Percentiles rank a stretch among this genome's conserved stretches.
phyloP scores from a whole-genome alignment of 64 coral and sea anemone species.

The Hydrozoanthus tunicans region DNA sequence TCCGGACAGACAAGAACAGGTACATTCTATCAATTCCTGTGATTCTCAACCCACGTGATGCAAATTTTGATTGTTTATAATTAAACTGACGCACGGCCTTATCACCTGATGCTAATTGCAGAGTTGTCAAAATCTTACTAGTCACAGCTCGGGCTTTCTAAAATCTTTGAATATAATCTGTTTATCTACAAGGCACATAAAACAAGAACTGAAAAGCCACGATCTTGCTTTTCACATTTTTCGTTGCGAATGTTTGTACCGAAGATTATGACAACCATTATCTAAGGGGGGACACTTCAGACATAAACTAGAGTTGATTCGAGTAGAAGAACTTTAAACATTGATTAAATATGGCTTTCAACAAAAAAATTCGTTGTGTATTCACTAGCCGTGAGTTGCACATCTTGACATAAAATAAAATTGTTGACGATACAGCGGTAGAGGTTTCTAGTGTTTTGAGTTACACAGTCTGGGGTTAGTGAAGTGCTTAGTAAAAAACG shows the following conservation, averaged over 20 bases:
- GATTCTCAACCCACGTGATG: background rate
- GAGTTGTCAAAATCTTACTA: background rate
- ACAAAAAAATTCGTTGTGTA: too few species aligned
- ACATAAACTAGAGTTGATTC: too few species aligned
- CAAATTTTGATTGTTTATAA: slow-evolving; percentile 17
- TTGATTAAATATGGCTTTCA: too few species aligned
- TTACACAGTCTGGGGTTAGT: background rate
- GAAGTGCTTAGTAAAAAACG: background rate
- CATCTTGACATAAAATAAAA: background rate
- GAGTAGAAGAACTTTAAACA: too few species aligned
- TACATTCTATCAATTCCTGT: background rate
- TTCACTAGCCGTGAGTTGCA: too few species aligned
- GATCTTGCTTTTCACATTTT: too few species aligned
- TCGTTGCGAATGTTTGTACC: too few species aligned
- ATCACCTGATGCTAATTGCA: background rate
- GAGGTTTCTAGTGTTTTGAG: background rate
- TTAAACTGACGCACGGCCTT: slow-evolving; percentile 5
- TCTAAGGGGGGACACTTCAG: too few species aligned
- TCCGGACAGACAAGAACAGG: background rate
- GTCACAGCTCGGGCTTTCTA: background rate
- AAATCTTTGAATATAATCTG: background rate
- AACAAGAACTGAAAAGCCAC: background rate
- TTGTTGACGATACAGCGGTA: background rate
- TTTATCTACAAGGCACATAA: background rate
- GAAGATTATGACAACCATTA: too few species aligned